Evolutionary conservation across 2,888 invertebrate species (phyloP), one percentile per base, ranked within the genome.

Genomic region (Melieria picta): DNA sequence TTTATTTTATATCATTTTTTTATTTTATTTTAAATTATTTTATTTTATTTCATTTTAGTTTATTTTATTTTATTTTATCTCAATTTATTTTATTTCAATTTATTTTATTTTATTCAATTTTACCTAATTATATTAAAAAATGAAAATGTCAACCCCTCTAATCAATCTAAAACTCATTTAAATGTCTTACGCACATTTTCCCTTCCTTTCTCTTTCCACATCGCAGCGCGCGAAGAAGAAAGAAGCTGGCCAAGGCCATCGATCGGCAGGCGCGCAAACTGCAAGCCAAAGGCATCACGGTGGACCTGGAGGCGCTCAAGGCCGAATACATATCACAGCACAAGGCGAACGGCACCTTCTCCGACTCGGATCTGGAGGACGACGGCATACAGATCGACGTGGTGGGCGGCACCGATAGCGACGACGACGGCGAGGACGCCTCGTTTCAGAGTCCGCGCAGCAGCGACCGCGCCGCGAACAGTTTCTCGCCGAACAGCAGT

Each of bases 191-290:
- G 11, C 7, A 48, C n/a, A 43, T 62, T 65, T 64, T n/a, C 4
- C 50, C 42, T 57, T 9, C 50, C 43, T 68, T 48, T 45, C 13
- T 47, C 58, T 16, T 16, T 9, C 43, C 47, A 42, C 13, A 48
- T 77, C 78, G 2, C 88, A 91, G 93, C 85, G 94, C 95, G 83
- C 91, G 95, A 86, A 92, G 94, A 87, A 91, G 95, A 88, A 95
- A 95, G 90, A 96, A 98, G 88, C 89, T 96, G 83, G 91, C 94
- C 83, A 98, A 98, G 88, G 94, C 95, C 75, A 89, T 97, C 79
- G 96, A 97, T 85, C 90, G 96, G 69, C 96, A 96, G 87, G 97
- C 97, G 79, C 90, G 96, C 79, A 97, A 98, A 85, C 90, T 98
- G 73, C 92, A 96, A 71, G 94, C 94, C 65, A 96, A 96, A 87